phyloP scores from a whole-genome alignment of 2,797 vertebrate genomes.

The Coregonus suidteri region DNA sequence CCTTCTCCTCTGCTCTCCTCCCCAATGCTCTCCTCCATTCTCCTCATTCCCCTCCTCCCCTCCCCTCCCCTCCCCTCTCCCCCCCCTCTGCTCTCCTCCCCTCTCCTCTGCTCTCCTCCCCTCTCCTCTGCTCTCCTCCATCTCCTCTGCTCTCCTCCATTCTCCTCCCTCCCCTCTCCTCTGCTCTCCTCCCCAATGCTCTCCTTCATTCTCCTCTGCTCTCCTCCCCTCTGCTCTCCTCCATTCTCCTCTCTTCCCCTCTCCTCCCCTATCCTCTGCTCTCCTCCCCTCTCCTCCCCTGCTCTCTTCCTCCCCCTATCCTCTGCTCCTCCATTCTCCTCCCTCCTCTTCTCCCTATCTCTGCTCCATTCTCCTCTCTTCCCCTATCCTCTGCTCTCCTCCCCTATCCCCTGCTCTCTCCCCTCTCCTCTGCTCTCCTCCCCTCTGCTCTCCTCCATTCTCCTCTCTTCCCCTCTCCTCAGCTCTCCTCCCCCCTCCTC shows the following conservation, averaged over 20 bases:
- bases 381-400: background rate
- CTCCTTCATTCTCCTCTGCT: background rate
- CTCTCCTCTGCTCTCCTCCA: constrained; percentile 28
- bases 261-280: background rate
- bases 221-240: background rate
- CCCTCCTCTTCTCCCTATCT: background rate
- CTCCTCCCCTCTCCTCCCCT: background rate
- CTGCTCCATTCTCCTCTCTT: constrained; percentile 14
- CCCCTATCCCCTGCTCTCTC: constrained; percentile 36
- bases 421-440: background rate
- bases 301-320: background rate
- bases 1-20: too few species aligned
- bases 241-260: background rate
- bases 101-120: too few species aligned
- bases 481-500: too few species aligned
- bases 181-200: background rate
- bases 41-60: background rate
- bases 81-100: too few species aligned
- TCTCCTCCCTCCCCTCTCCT: constrained; percentile 42
- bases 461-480: too few species aligned
- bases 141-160: too few species aligned
- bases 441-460: background rate
- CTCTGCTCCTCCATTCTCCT: too few species aligned
- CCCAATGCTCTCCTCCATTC: too few species aligned
- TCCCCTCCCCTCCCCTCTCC: background rate